phyloP scores from a whole-genome alignment of 1,140 invertebrate species.

The Brachionus paranguensis region DNA sequence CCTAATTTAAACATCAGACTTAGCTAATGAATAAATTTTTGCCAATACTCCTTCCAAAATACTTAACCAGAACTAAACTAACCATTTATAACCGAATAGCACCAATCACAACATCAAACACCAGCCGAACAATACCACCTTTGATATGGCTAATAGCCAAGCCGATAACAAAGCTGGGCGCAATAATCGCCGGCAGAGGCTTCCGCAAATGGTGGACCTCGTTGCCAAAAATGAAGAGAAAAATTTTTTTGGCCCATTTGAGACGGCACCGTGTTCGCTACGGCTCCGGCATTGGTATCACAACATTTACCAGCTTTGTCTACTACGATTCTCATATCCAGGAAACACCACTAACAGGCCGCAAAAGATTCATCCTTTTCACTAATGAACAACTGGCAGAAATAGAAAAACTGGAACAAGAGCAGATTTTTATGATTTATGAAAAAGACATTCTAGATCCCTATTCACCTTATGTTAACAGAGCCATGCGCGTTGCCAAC shows the following conservation, averaged over 20 bases:
- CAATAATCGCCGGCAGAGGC: slow-evolving; percentile 15
- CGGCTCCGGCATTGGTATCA: neutral
- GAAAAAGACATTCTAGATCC: slow-evolving; percentile 50
- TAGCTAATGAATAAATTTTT: neutral
- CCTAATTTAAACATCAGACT: neutral
- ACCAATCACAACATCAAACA: neutral
- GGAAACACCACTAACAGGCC: slow-evolving; percentile 58
- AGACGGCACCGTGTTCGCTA: neutral
- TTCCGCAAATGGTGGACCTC: slow-evolving; percentile 31
- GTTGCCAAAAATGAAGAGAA: slow-evolving; percentile 5
- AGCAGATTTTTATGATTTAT: slow-evolving; percentile 47
- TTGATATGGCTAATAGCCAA: slow-evolving; percentile 31
- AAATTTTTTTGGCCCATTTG: slow-evolving; percentile 6
- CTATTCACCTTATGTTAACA: slow-evolving; percentile 43
- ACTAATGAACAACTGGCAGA: slow-evolving; percentile 56
- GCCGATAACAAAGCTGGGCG: slow-evolving; percentile 19
- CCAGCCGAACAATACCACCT: neutral
- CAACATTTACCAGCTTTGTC: slow-evolving; percentile 8
- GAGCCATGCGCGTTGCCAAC: slow-evolving; percentile 44
- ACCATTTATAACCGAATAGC: neutral
- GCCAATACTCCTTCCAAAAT: neutral
- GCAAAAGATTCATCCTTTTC: slow-evolving; percentile 59
- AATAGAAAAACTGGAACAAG: slow-evolving; percentile 52
- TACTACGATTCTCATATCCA: slow-evolving; percentile 59
- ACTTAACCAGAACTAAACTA: neutral